These are phyloP conservation scores for Mythimna ferrago DNA, from an alignment of 2,888 invertebrate genomes.

Conservation along the genomic window DNA sequence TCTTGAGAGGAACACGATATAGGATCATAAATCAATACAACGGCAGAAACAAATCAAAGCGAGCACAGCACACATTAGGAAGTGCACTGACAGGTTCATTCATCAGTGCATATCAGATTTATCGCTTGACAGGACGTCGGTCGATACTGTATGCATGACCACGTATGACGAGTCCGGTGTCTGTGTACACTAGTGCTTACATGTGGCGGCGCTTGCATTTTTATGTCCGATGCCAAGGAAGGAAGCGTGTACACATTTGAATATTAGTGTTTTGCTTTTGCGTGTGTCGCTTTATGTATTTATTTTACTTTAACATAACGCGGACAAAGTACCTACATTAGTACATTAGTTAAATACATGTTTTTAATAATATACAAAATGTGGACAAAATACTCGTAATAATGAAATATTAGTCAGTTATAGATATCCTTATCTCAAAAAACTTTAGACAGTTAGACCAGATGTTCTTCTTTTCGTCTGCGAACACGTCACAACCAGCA, in stretches of 20 bases:
- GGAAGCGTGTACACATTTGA: conserved; percentile 19
- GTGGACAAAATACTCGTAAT: no score
- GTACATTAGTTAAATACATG: no score
- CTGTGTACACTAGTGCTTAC: conserved; percentile 31
- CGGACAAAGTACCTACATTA: no score
- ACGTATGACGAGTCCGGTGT: conserved; percentile 57
- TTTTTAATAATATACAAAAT: no score
- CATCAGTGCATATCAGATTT: conserved; percentile 64
- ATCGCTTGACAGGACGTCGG: conserved; percentile 62
- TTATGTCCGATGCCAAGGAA: conserved; percentile 22
- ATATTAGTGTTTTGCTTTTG: conserved; percentile 21
- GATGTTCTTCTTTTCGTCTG: no score
- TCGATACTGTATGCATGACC: conserved; percentile 61
- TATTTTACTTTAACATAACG: no score
- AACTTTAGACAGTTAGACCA: no score
- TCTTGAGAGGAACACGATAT: conserved; percentile 21
- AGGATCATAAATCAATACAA: conserved; percentile 23
- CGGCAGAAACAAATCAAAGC: conserved; percentile 38
- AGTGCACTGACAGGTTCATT: conserved; percentile 59
- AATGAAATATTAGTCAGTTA: no score
- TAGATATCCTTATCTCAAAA: no score
- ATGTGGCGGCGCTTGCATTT: conserved; percentile 39
- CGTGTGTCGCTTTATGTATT: no score
- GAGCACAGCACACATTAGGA: conserved; percentile 40
- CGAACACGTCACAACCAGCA: no score